Base-by-base conservation (phyloP, 2,888 invertebrate genomes). In the Phymatocera aterrima region DNA sequence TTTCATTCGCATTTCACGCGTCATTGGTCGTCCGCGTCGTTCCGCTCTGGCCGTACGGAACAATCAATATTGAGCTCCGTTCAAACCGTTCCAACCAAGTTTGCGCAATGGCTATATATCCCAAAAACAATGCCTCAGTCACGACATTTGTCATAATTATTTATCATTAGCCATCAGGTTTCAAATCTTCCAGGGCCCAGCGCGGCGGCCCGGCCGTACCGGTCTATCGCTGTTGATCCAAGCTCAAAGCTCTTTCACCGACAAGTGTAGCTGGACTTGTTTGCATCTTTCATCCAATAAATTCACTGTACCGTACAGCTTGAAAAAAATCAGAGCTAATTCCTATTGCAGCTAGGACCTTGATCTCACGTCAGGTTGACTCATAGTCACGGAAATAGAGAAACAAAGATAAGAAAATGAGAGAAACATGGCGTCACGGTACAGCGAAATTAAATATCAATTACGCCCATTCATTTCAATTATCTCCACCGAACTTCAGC, bases 1-100 rank as follows among this genome's bases (percentile, higher is more conserved):
- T 88, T 87, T 83, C 83, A 83, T 83, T 83, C 81, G 82, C 80
- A 84, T 87, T 87, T 87, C 85, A 86, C 82, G 87, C 82, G 79
- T 82, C 84, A 81, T 78, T 84, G 84, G 80, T 60, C n/a, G n/a
- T n/a, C n/a, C n/a, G n/a, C 82, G 68, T 79, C 82, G 82, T 84
- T 83, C 82, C 85, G 81, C 79, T 80, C 79, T 84, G 82, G 83
- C 82, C 80, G 83, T 82, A 28, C 83, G 85, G 81, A 82, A 81
- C 74, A 68, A 78, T 78, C 81, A 78, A 79, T 82, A 80, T 79
- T 77, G 80, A 79, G 77, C 78, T 77, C 74, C 68, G 77, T 79
- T 80, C 75, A 51, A 81, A 81, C 54, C 79, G 65, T n/a, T n/a
- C n/a, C n/a, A 79, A 82, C 79, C 79, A 78, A 79, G 79, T 83